These are phyloP conservation scores for Colistium nudipinnis DNA, from an alignment of 2,113 vertebrate genomes.

Conservation along the genomic window DNA sequence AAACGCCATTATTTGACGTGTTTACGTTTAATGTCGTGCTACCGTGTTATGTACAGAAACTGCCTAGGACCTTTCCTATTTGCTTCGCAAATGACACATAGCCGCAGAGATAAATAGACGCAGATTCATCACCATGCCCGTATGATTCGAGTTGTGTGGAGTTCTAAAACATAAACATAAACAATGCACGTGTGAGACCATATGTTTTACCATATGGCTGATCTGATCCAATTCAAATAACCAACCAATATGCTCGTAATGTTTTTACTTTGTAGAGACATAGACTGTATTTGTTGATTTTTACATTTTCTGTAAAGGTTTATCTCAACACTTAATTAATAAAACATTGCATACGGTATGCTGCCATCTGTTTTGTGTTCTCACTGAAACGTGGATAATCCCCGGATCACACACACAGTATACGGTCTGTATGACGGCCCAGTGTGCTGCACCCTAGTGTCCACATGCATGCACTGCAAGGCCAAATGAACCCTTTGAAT, in stretches of 20 bases:
- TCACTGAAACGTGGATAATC: neutral
- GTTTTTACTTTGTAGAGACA: neutral
- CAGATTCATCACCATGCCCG: neutral
- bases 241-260: neutral
- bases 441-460: slow-evolving; percentile 47
- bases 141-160: neutral
- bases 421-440: neutral
- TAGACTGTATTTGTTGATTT: neutral
- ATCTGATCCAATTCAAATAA: neutral
- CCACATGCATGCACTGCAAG: neutral
- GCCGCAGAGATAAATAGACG: neutral
- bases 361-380: neutral
- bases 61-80: too few relatives aligned
- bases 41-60: too few relatives aligned
- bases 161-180: neutral
- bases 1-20: too few relatives aligned
- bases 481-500: neutral
- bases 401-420: neutral
- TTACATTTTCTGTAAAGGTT: too few relatives aligned
- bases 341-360: neutral
- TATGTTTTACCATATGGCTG: neutral
- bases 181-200: neutral
- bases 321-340: too few relatives aligned
- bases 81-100: neutral
- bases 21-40: too few relatives aligned